Evolutionary conservation across 2,888 invertebrate genomes (phyloP).

Genomic region (Anticlea derivata): DNA sequence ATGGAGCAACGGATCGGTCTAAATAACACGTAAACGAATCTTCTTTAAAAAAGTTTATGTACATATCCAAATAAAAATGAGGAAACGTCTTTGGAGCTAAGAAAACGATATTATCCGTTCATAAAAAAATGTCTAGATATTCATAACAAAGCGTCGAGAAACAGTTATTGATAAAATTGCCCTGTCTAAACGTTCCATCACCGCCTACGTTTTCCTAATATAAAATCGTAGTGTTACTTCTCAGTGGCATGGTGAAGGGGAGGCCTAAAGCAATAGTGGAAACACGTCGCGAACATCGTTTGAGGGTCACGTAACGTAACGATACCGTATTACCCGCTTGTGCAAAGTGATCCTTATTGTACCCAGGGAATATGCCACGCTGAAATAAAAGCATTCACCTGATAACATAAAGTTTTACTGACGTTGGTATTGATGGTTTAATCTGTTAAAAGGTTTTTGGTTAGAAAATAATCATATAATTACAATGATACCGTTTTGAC

Average conservation of each 20-base stretch:
- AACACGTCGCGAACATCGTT: slow-evolving; percentile 73
- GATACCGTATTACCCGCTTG: slow-evolving; percentile 69
- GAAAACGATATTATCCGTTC: too few relatives aligned
- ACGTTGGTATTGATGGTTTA: slow-evolving; percentile 21
- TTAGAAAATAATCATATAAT: neutral
- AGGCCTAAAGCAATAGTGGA: slow-evolving; percentile 66
- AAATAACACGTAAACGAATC: too few relatives aligned
- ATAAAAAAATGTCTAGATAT: too few relatives aligned
- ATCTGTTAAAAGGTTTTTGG: slow-evolving; percentile 7
- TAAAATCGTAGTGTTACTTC: slow-evolving; percentile 74
- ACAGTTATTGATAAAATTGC: neutral
- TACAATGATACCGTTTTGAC: too few relatives aligned
- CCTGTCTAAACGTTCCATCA: slow-evolving; percentile 26
- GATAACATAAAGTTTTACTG: slow-evolving; percentile 60
- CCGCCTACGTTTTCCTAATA: slow-evolving; percentile 45
- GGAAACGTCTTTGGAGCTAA: too few relatives aligned
- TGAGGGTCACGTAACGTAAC: slow-evolving; percentile 72
- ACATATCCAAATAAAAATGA: too few relatives aligned
- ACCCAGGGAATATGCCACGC: slow-evolving; percentile 64
- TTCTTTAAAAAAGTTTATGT: too few relatives aligned
- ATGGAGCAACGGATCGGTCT: too few relatives aligned
- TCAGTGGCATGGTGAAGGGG: slow-evolving; percentile 64
- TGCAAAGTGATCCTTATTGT: slow-evolving; percentile 70
- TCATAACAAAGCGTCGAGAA: too few relatives aligned
- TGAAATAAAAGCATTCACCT: slow-evolving; percentile 52